Base-by-base conservation (phyloP, 1,140 invertebrate species). In the Listronotus oregonensis region DNA sequence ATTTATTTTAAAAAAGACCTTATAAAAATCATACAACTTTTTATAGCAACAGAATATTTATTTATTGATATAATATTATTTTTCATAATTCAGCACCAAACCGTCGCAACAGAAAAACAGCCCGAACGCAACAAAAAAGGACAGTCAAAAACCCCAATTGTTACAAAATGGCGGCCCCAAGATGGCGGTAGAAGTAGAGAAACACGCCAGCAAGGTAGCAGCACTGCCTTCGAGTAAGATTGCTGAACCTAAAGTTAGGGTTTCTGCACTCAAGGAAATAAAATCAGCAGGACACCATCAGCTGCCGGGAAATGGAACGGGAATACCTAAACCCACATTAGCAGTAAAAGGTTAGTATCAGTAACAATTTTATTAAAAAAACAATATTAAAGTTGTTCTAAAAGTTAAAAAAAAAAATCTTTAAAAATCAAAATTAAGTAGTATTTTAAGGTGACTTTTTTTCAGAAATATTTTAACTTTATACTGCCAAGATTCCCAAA, bases 271-370 rank as follows among this genome's bases (percentile, higher is more conserved):
- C 6, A 68, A 66, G 18, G 71, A 73, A 17, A 44, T 69, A 27
- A 59, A 57, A n/a, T 34, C 42, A 9, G 63, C 58, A 32, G 56
- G 58, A 27, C 65, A 64, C 37, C 39, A 58, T 10, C 61, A 56
- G 46, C 43, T 49, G 54, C 51, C 47, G 39, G 60, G 62, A 3
- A 55, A 51, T 40, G 81, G 83, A 6, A 93, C 90, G 8, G 90
- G 90, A 12, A 91, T 95, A 73, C 93, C 93, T 1, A 95, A 95
- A 80, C 93, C 93, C 5, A 94, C 91, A 14, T 91, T 92, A 11
- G 89, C 93, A 60, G 91, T 96, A 4, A 95, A 95, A 83, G 93
- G 93, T 68, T 93, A 90, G 86, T 40, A 91, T 18, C 3, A 37
- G 5, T 27, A 27, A 5, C 5, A 27, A 27, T 27, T n/a, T n/a